A percentile compares a stretch with the other conserved stretches of the same genome.
Conservation (phyloP, 2,888 invertebrate species). For the Eupithecia exiguata region DNA sequence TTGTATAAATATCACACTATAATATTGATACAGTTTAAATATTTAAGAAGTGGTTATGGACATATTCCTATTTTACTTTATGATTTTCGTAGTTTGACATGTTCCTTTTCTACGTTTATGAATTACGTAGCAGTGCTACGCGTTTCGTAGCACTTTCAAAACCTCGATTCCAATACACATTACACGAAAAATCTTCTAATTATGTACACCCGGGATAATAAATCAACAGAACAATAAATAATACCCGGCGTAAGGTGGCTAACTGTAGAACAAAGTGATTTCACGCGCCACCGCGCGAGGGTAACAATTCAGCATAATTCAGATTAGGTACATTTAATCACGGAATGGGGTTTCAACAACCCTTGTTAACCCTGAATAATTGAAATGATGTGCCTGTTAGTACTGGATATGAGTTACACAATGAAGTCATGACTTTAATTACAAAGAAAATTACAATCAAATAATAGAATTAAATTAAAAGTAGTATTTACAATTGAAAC, state of each 20-base stretch:
- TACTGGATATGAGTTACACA: slow-evolving; percentile 53
- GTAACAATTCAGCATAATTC: slow-evolving; percentile 72
- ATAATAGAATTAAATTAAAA: too few species aligned
- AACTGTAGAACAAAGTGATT: slow-evolving; percentile 81
- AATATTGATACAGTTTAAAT: background rate
- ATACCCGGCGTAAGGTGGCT: slow-evolving; percentile 64
- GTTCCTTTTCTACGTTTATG: too few species aligned
- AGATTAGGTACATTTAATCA: slow-evolving; percentile 71
- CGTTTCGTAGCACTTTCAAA: slow-evolving; percentile 27
- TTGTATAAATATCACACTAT: background rate
- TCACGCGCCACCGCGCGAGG: slow-evolving; percentile 73
- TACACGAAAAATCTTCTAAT: background rate
- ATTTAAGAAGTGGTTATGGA: background rate
- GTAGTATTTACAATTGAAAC: too few species aligned
- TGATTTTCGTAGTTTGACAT: too few species aligned
- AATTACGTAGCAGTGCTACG: slow-evolving; percentile 49
- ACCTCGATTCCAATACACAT: background rate
- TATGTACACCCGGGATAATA: slow-evolving; percentile 16
- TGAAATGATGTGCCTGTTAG: slow-evolving; percentile 68
- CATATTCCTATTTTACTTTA: too few species aligned
- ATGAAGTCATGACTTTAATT: too few species aligned
- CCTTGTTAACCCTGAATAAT: slow-evolving; percentile 73
- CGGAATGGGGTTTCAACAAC: slow-evolving; percentile 64
- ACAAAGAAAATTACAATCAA: too few species aligned
- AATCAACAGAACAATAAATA: slow-evolving; percentile 38